phyloP scores from a whole-genome alignment of 2,113 vertebrate species.

The Xenopus laevis region DNA sequence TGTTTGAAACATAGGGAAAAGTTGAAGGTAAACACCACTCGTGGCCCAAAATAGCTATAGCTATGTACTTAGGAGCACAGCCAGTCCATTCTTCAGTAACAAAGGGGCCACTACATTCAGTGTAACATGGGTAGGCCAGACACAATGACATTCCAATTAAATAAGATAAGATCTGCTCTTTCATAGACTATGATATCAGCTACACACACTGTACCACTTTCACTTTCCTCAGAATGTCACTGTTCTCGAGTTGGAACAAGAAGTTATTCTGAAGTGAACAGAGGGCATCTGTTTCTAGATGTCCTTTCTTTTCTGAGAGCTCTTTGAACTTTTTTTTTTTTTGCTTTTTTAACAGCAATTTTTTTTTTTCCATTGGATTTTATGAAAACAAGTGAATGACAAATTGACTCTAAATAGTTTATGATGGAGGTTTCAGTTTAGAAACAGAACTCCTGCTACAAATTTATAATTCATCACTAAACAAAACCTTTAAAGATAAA shows the following conservation, averaged over 20 bases:
- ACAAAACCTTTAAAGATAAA: too few species aligned
- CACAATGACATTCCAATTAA: slow-evolving; percentile 32
- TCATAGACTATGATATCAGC: slow-evolving; percentile 21
- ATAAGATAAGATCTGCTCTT: slow-evolving; percentile 36
- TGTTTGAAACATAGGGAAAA: too few species aligned
- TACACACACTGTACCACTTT: slow-evolving; percentile 12
- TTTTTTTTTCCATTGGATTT: slow-evolving; percentile 22
- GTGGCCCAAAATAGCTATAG: too few species aligned
- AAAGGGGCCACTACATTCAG: not conserved
- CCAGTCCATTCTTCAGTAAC: too few species aligned
- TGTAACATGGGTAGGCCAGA: not conserved
- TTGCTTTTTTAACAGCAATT: not conserved
- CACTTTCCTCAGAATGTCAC: slow-evolving; percentile 25
- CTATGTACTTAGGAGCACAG: too few species aligned
- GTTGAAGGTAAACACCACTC: too few species aligned
- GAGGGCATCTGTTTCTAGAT: slow-evolving; percentile 33
- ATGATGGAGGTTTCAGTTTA: not conserved
- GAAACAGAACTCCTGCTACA: too few species aligned
- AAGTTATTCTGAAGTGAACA: slow-evolving; percentile 37
- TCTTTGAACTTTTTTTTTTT: slow-evolving; percentile 28
- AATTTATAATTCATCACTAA: too few species aligned
- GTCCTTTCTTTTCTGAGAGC: slow-evolving; percentile 23
- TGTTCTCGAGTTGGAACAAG: slow-evolving; percentile 16
- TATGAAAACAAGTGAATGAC: not conserved
- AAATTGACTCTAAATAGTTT: slow-evolving; percentile 10